phyloP scores from a whole-genome alignment of 2,113 vertebrate genomes.

The Geococcyx californianus region DNA sequence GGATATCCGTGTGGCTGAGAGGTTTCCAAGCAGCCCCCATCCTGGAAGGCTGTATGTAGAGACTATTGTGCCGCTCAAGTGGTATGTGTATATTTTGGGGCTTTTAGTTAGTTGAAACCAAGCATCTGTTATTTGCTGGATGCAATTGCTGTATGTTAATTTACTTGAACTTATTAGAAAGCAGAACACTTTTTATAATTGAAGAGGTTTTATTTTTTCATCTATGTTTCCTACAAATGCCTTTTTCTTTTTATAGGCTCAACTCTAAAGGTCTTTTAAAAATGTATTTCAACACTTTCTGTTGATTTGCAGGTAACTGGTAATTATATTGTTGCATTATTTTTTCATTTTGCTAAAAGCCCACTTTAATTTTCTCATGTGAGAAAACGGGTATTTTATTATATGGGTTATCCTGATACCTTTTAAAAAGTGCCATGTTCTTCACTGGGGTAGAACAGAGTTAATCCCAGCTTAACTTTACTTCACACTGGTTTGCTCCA shows the following conservation, averaged over 20 bases:
- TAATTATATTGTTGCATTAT: neutral
- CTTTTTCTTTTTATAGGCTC: constrained; percentile 60
- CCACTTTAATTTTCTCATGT: constrained; percentile 45
- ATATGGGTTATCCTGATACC: neutral
- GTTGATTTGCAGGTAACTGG: constrained; percentile 30
- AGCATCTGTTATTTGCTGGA: constrained; percentile 28
- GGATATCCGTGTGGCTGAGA: neutral
- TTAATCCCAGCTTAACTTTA: neutral
- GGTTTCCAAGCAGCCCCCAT: constrained; percentile 29
- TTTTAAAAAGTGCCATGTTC: neutral
- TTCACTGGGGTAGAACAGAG: neutral
- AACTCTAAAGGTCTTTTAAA: constrained; percentile 27
- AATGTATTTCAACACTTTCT: constrained; percentile 47
- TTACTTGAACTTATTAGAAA: constrained; percentile 75
- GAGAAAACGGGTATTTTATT: constrained; percentile 49
- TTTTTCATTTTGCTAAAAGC: constrained; percentile 12
- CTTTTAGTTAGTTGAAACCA: constrained; percentile 55
- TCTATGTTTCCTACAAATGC: constrained; percentile 48
- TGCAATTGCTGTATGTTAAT: constrained; percentile 53
- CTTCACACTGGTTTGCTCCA: neutral
- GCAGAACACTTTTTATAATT: constrained; percentile 68
- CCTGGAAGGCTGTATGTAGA: constrained; percentile 49
- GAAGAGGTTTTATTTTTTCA: constrained; percentile 73
- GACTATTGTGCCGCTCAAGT: constrained; percentile 48
- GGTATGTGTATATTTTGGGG: constrained; percentile 88